Percentiles rank a stretch among this genome's conserved stretches.
These are phyloP conservation scores for Clunio marinus DNA, from an alignment of 2,888 invertebrate species.

Conservation along the genomic window DNA sequence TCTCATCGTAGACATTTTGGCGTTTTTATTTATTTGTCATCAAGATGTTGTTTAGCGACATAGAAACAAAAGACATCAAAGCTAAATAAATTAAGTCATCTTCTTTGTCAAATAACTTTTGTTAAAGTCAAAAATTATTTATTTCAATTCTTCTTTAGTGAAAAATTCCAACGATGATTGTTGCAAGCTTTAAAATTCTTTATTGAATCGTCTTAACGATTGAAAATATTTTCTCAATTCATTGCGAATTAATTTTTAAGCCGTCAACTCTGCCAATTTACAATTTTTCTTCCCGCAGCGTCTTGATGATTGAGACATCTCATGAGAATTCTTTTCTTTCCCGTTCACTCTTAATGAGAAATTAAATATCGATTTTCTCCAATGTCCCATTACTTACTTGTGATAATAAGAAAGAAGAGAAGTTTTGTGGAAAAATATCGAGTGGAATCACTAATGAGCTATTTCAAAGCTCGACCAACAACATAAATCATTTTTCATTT, in stretches of 20 bases:
- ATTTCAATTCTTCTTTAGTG: neutral
- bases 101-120: neutral
- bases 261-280: no score
- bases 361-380: slow-evolving; percentile 28
- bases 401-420: neutral
- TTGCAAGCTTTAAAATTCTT: neutral
- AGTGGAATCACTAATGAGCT: slow-evolving; percentile 30
- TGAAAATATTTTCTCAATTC: neutral
- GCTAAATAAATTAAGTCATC: slow-evolving; percentile 9
- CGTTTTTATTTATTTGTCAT: neutral
- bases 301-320: neutral
- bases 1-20: slow-evolving; percentile 3
- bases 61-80: slow-evolving; percentile 9
- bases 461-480: neutral
- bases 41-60: neutral
- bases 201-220: neutral
- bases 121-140: neutral
- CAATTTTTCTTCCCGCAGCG: neutral
- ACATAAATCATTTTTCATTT: slow-evolving; percentile 25
- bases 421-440: neutral
- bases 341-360: slow-evolving; percentile 7
- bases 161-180: neutral
- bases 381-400: neutral
- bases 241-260: neutral
- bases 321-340: neutral